Percentiles rank a stretch among this genome's conserved stretches.
Evolutionary conservation across 2,797 vertebrate genomes (phyloP).

Genomic region (Sebastes hubbsi): DNA sequence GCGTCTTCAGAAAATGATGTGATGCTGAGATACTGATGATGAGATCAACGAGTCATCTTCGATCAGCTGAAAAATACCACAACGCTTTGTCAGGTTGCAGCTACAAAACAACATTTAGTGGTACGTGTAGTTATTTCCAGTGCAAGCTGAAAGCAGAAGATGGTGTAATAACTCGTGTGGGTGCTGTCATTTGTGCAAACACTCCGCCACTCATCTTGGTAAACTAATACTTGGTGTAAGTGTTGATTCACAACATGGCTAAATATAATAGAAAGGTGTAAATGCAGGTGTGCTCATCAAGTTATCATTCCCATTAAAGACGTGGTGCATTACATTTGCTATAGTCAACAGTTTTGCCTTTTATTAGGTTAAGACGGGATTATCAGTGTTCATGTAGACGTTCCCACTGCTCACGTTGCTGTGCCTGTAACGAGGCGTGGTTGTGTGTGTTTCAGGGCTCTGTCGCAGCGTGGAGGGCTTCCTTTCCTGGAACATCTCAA

Average conservation of each 20-base stretch:
- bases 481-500: constrained; percentile 96
- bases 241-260: not conserved
- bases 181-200: not conserved
- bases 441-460: constrained; percentile 79
- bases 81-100: not conserved
- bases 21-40: not conserved
- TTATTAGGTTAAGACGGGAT: not conserved
- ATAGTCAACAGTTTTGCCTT: not conserved
- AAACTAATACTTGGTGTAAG: not conserved
- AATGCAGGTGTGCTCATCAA: not conserved
- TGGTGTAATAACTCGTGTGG: not conserved
- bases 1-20: not conserved
- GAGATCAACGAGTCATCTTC: not conserved
- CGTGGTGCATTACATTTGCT: not conserved
- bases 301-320: not conserved
- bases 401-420: not conserved
- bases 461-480: constrained; percentile 93
- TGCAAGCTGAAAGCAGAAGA: not conserved
- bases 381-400: not conserved
- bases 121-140: not conserved
- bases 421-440: not conserved
- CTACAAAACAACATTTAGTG: constrained; percentile 3
- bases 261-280: not conserved
- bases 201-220: not conserved
- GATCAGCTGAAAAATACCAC: not conserved